Evolutionary conservation across 2,888 invertebrate genomes (phyloP).

Genomic region (Isotomurus palustris): DNA sequence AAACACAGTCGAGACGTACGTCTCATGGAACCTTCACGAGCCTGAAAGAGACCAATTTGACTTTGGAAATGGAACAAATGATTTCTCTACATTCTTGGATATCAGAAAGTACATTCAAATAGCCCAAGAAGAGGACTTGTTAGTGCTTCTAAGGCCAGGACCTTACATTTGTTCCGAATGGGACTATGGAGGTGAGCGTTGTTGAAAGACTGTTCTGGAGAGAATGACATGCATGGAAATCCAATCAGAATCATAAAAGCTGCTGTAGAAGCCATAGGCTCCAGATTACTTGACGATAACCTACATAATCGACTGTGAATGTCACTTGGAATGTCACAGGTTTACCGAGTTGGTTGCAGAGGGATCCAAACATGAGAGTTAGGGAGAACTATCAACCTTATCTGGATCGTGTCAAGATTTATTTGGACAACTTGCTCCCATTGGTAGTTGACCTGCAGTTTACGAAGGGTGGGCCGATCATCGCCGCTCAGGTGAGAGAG

Average conservation of each 20-base stretch:
- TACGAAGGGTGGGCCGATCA: conserved; percentile 54
- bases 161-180: conserved; percentile 58
- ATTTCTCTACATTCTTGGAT: conserved; percentile 49
- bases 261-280: no score
- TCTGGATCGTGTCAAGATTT: conserved; percentile 50
- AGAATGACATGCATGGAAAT: neutral
- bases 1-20: conserved; percentile 50
- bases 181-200: conserved; percentile 33
- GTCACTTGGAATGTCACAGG: conserved; percentile 53
- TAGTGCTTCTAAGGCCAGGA: conserved; percentile 56
- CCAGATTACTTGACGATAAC: no score
- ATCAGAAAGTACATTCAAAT: conserved; percentile 50
- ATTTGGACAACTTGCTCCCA: conserved; percentile 51
- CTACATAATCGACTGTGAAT: neutral
- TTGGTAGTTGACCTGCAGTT: conserved; percentile 52
- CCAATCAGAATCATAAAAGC: no score
- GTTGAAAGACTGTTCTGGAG: neutral
- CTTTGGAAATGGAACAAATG: conserved; percentile 49
- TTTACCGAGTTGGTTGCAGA: conserved; percentile 54
- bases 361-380: conserved; percentile 55
- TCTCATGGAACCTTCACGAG: conserved; percentile 53
- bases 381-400: conserved; percentile 52
- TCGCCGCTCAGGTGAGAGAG: conserved; percentile 51
- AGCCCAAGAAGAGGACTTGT: conserved; percentile 54
- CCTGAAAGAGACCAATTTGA: conserved; percentile 49